Percentiles rank a stretch among this genome's conserved stretches.
These are phyloP conservation scores for Fistularia tabacaria DNA, from an alignment of 2,797 vertebrate species.

Conservation along the genomic window DNA sequence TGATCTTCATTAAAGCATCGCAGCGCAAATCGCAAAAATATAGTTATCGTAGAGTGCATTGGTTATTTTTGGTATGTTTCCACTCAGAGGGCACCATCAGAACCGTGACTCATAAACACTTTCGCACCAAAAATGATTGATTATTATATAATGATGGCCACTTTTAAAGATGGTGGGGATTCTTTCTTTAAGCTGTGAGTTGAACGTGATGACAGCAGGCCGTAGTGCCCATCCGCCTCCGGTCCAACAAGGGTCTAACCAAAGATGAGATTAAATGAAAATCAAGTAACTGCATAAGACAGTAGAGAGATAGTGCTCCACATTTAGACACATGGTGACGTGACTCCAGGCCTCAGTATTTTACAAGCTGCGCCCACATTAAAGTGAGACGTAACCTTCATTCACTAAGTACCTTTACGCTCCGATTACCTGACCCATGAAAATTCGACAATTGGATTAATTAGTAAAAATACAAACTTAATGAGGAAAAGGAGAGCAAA, in stretches of 20 bases:
- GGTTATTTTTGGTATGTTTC: constrained; percentile 56
- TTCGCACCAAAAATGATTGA: constrained; percentile 2
- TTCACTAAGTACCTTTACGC: constrained; percentile 25
- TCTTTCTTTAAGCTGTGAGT: too few species aligned
- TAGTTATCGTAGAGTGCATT: constrained; percentile 24
- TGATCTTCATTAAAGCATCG: constrained; percentile 45
- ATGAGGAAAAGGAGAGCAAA: constrained; percentile 10
- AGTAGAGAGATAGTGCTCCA: constrained; percentile 8
- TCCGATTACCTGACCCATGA: constrained; percentile 37
- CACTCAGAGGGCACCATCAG: constrained; percentile 20
- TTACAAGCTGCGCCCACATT: constrained; percentile 23
- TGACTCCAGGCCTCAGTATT: constrained; percentile 14
- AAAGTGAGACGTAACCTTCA: constrained; percentile 25
- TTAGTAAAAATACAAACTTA: constrained; percentile 41
- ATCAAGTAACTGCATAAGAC: constrained; percentile 4
- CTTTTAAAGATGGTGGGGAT: too few species aligned
- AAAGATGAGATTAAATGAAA: constrained; percentile 3
- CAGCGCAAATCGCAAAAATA: constrained; percentile 19
- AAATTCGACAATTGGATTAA: constrained; percentile 45
- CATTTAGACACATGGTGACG: constrained; percentile 6
- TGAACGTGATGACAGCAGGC: too few species aligned
- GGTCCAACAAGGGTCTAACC: too few species aligned
- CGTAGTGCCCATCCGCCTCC: too few species aligned
- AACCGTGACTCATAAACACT: neutral
- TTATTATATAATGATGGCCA: too few species aligned